These are phyloP conservation scores for Marasmarcha lunaedactyla DNA, from an alignment of 2,888 invertebrate genomes.

Conservation along the genomic window DNA sequence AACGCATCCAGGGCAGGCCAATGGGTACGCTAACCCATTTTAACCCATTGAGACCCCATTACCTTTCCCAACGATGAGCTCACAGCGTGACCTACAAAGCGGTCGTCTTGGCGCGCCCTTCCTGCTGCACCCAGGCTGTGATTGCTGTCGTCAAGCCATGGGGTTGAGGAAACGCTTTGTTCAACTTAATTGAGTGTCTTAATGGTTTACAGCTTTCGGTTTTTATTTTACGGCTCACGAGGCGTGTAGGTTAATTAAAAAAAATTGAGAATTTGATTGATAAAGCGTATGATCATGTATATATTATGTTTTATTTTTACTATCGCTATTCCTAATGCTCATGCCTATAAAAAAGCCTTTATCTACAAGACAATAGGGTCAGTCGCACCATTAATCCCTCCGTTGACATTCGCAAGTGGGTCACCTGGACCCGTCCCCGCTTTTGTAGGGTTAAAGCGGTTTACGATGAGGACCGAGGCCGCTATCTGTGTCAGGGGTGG, in stretches of 20 bases:
- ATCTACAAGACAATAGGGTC: not conserved
- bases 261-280: too few species aligned
- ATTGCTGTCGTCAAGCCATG: slow-evolving; percentile 16
- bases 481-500: too few species aligned
- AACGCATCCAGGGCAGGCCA: too few species aligned
- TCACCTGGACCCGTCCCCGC: not conserved
- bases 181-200: not conserved
- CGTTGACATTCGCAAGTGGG: slow-evolving; percentile 4
- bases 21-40: too few species aligned
- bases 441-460: not conserved
- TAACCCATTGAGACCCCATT: too few species aligned
- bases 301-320: too few species aligned
- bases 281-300: too few species aligned
- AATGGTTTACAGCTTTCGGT: too few species aligned
- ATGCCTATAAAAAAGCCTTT: not conserved
- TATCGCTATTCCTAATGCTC: too few species aligned
- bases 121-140: slow-evolving; percentile 38
- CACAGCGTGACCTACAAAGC: slow-evolving; percentile 48
- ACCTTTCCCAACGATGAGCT: slow-evolving; percentile 22
- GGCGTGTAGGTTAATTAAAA: too few species aligned
- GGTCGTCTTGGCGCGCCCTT: slow-evolving; percentile 48
- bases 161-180: slow-evolving; percentile 12
- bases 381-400: not conserved
- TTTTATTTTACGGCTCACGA: slow-evolving; percentile 1
- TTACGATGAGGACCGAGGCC: too few species aligned